These are phyloP conservation scores for cattle (Bos taurus) DNA, from an alignment of 2,113 vertebrate genomes.

Conservation along the genomic window DNA sequence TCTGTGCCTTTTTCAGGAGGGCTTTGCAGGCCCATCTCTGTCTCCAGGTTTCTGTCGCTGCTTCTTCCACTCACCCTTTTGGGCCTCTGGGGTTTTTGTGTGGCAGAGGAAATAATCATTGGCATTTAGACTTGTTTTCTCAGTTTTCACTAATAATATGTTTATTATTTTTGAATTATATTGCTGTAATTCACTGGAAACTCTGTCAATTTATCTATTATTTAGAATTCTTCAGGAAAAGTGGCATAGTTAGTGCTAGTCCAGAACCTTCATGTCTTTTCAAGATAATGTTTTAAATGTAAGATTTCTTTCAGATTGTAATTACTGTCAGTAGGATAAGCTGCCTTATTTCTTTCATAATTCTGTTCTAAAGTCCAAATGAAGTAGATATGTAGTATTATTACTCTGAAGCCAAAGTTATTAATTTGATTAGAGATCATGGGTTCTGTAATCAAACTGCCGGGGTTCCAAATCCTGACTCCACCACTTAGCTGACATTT, in stretches of 20 bases:
- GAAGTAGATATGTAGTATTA: background rate
- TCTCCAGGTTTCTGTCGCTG: background rate
- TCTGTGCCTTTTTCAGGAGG: background rate
- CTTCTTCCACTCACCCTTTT: background rate
- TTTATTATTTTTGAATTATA: background rate
- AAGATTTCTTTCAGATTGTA: background rate
- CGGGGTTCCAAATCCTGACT: background rate
- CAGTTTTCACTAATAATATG: background rate
- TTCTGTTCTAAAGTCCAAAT: background rate
- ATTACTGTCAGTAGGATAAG: background rate
- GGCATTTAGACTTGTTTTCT: background rate
- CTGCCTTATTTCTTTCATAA: background rate
- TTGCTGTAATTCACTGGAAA: background rate
- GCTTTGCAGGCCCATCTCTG: background rate
- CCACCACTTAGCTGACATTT: background rate
- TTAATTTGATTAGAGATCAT: background rate
- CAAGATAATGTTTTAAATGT: background rate
- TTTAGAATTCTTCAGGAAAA: background rate
- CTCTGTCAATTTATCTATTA: background rate
- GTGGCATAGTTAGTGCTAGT: background rate
- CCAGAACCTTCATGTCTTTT: background rate
- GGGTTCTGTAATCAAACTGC: background rate
- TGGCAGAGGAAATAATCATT: background rate
- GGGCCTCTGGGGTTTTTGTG: background rate
- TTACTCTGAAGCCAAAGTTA: background rate